Evolutionary conservation across 35 echinoderm and acorn worm genomes (phyloP), one percentile per base, ranked within the genome.

Genomic region (Apostichopus californicus): DNA sequence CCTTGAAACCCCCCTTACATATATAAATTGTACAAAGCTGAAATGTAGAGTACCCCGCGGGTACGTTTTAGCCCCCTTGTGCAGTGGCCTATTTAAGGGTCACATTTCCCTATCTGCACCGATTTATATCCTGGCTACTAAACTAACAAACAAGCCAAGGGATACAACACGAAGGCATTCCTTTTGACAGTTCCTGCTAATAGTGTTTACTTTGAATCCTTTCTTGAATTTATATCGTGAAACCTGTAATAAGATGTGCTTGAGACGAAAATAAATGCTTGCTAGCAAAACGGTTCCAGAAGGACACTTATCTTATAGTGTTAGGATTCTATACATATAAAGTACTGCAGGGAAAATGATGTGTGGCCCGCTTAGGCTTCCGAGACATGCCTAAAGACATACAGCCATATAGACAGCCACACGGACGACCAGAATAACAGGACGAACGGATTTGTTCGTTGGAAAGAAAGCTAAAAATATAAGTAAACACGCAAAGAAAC

Each of bases 11-110:
- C 55, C 81, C 81, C 57, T 12, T 61, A 9, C 20, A 81, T 55
- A 23, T 85, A 22, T 85, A 58, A 59, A 13, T 61, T 85, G 54
- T 60, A 58, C 81, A 85, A 85, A 85, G 14, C 18, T 14, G 22
- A 11, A 23, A 85, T 58, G 54, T 85, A 85, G 81, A 52, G 58
- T 85, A 85, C 81, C 81, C 81, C 55, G 54, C 81, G 81, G 81
- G 81, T 85, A 58, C 15, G 55, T 85, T 59, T 20, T 58, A 85
- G 55, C 81, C 55, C 34, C 57, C 81, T 85, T 59, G 81, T 58
- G 81, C 56, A 85, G 81, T 85, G 81, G 81, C 81, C 81, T 85
- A 85, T 59, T 85, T 85, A 58, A 59, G 81, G 81, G 81, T 85
- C 81, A 85, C 81, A 59, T 85, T 56, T 85, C 81, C 8, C 57